Evolutionary conservation across 2,113 vertebrate species (phyloP).

Genomic region (Tetrax tetrax): DNA sequence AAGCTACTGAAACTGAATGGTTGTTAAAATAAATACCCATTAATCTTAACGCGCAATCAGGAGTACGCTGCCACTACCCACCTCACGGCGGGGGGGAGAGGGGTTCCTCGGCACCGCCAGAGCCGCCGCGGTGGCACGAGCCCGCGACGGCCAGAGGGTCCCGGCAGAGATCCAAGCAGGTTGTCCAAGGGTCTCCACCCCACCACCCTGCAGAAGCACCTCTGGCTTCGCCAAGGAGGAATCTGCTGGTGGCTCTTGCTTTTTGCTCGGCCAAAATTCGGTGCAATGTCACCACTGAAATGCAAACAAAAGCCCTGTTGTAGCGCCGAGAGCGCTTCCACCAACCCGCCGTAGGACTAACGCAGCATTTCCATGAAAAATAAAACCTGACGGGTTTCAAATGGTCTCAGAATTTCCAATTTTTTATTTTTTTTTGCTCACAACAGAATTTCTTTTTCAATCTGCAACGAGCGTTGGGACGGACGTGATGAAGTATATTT

Average conservation of each 20-base stretch:
- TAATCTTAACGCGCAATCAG: slow-evolving; percentile 40
- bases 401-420: not conserved
- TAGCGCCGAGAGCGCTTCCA: fast-evolving
- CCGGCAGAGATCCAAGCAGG: not conserved
- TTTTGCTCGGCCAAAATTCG: not conserved
- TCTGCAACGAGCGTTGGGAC: not conserved
- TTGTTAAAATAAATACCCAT: slow-evolving; percentile 81
- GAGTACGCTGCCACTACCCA: not conserved
- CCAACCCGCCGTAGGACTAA: fast-evolving
- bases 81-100: not conserved
- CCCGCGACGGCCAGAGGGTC: not conserved
- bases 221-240: not conserved
- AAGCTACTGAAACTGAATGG: slow-evolving; percentile 76
- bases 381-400: not conserved
- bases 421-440: not conserved
- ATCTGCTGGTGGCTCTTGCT: not conserved
- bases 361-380: fast-evolving
- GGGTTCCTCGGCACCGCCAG: not conserved
- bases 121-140: not conserved
- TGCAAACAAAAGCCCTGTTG: not conserved
- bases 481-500: not conserved
- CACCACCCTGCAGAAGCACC: not conserved
- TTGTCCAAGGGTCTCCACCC: not conserved
- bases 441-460: not conserved
- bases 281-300: not conserved